phyloP scores from a whole-genome alignment of 2,113 vertebrate species.

The Passer domesticus region DNA sequence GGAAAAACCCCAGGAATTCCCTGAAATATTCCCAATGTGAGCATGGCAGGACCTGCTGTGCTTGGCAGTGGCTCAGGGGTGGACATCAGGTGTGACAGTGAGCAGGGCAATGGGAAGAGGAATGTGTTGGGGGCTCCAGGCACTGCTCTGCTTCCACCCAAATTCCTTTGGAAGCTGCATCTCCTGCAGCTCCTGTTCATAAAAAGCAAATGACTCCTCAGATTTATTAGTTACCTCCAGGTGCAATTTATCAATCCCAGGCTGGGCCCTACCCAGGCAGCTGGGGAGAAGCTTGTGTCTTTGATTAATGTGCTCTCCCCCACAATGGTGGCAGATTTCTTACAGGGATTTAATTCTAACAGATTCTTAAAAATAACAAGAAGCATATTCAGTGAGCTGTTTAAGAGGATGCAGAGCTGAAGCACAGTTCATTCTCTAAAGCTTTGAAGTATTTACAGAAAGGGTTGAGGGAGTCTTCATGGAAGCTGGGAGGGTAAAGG shows the following conservation, averaged over 20 bases:
- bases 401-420: not conserved
- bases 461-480: not conserved
- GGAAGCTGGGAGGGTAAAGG: not conserved
- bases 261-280: conserved; percentile 26
- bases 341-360: conserved; percentile 61
- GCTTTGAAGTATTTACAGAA: not conserved
- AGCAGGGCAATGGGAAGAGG: not conserved
- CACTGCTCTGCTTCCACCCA: not conserved
- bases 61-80: not conserved
- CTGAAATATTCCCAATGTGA: not conserved
- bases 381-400: not conserved
- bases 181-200: conserved; percentile 21
- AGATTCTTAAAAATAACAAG: conserved; percentile 65
- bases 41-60: not conserved
- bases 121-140: not conserved
- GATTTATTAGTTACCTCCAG: conserved; percentile 71
- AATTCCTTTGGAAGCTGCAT: conserved; percentile 11
- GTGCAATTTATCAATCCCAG: conserved; percentile 65
- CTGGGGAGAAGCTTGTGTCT: conserved; percentile 13
- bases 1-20: fast-evolving
- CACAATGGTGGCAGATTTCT: conserved; percentile 52
- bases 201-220: conserved; percentile 65
- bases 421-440: not conserved
- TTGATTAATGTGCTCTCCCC: conserved; percentile 53
- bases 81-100: not conserved